These are phyloP conservation scores for Harpagoxenus sublaevis DNA, from an alignment of 2,888 invertebrate genomes.

Conservation along the genomic window DNA sequence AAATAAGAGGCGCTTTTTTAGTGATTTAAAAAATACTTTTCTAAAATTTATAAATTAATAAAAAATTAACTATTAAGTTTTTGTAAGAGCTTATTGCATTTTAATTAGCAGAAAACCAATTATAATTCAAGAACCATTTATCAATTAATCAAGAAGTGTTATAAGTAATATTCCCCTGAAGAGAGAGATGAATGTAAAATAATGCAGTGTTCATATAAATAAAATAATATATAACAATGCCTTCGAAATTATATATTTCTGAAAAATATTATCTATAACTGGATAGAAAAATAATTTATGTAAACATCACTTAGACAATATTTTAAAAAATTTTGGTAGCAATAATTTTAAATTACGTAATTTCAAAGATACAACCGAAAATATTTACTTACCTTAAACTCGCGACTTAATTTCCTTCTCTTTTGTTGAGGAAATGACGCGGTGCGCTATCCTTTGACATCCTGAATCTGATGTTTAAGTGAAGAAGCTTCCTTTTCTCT, in stretches of 20 bases:
- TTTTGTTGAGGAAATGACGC: constrained; percentile 36
- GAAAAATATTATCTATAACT: not conserved
- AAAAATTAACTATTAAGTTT: constrained; percentile 3
- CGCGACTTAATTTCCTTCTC: constrained; percentile 38
- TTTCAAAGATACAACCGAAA: not conserved
- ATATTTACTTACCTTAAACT: constrained; percentile 39
- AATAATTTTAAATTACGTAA: constrained; percentile 9
- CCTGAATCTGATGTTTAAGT: constrained; percentile 53
- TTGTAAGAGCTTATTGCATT: constrained; percentile 1
- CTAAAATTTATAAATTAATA: not conserved
- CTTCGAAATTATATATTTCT: no score
- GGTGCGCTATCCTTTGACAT: constrained; percentile 48
- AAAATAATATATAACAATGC: no score
- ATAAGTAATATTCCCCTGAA: not conserved
- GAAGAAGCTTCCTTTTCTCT: constrained; percentile 40
- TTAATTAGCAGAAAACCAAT: constrained; percentile 1
- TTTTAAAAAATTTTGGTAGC: not conserved
- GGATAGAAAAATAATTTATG: not conserved
- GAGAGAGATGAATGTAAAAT: not conserved
- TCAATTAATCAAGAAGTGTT: not conserved
- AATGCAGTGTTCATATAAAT: not conserved
- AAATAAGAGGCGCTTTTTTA: not conserved
- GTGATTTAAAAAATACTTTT: not conserved
- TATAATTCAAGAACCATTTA: not conserved
- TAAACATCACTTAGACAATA: not conserved